Conservation (phyloP, 2,888 invertebrate genomes). For the Aromia moschata region DNA sequence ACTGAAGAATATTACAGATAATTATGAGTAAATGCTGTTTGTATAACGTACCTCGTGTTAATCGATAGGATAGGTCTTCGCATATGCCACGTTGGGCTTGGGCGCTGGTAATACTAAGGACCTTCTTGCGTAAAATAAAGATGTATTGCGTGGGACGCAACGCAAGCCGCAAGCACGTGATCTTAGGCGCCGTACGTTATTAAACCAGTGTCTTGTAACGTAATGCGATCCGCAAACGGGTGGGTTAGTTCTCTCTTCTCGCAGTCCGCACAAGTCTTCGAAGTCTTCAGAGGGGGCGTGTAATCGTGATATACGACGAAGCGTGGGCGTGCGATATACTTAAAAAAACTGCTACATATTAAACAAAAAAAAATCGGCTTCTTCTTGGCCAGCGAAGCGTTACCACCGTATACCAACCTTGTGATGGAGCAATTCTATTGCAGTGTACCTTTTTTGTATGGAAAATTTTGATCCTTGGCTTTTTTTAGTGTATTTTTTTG, state of each 20-base stretch:
- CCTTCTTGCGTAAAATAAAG: conserved; percentile 23
- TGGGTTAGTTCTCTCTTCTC: conserved; percentile 17
- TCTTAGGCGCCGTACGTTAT: conserved; percentile 22
- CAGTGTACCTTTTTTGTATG: no score
- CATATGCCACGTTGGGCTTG: conserved; percentile 17
- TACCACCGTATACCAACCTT: no score
- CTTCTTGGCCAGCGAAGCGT: not conserved
- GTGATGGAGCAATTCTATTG: no score
- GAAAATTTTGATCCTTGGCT: no score
- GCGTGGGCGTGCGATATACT: conserved; percentile 7
- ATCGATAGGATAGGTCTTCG: conserved; percentile 12
- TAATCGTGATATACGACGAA: conserved; percentile 13
- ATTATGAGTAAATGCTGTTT: conserved; percentile 15
- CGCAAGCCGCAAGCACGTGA: conserved; percentile 16
- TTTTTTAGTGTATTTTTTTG: no score
- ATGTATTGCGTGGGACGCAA: conserved; percentile 8
- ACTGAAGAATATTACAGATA: not conserved
- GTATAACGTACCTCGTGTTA: conserved; percentile 21
- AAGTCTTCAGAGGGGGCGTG: conserved; percentile 5
- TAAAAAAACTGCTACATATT: conserved; percentile 2
- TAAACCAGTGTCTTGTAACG: conserved; percentile 13
- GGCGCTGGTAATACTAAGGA: conserved; percentile 19
- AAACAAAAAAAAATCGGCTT: not conserved
- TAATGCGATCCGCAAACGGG: conserved; percentile 18
- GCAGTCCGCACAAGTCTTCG: conserved; percentile 14